Base-by-base conservation (phyloP, 2,888 invertebrate species). In the Automeris io region DNA sequence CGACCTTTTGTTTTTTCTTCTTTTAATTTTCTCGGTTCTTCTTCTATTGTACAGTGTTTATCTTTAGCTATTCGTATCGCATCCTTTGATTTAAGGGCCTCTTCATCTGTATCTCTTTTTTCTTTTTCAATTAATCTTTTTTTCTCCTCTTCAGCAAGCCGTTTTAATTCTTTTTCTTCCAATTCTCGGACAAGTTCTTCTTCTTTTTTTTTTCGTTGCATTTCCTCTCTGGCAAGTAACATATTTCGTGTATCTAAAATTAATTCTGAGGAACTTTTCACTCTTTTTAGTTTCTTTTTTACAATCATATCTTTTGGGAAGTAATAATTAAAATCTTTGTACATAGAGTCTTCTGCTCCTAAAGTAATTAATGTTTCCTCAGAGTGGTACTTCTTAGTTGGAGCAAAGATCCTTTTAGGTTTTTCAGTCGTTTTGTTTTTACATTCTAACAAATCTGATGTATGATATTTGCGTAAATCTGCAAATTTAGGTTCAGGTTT, bases 181-280 rank as follows among this genome's bases (percentile, higher is more conserved):
- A 31, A 26, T 47, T 48, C 40, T 34, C 19, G 48, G 13, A 41
- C 33, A 16, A 23, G 35, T 23, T 25, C 32, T 19, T 26, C 35
- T 18, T 42, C 39, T 16, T 37, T 21, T 18, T 35, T 50, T 33
- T 41, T 39, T 33, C 45, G 52, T 35, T 49, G 18, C 13, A 58
- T 40, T 41, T 56, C 45, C 41, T 52, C 42, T 49, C 48, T 59
- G 19, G 37, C 44, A 31, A 43, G 29, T 19, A 68, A 42, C 49
- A 48, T 69, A 41, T 71, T 58, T 51, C 58, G 51, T 2, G 61
- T 67, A 33, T 69, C 54, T 55, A 53, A 61, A 32, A 77, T 67
- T 26, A 79, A 51, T 46, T 73, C 69, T 8, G 67, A 59, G 5
- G 80, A 79, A 48, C 60, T 70, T 40, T 57, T 51, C 32, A 37